phyloP scores from a whole-genome alignment of 2,888 invertebrate species.

The Stictocephala bisonia region DNA sequence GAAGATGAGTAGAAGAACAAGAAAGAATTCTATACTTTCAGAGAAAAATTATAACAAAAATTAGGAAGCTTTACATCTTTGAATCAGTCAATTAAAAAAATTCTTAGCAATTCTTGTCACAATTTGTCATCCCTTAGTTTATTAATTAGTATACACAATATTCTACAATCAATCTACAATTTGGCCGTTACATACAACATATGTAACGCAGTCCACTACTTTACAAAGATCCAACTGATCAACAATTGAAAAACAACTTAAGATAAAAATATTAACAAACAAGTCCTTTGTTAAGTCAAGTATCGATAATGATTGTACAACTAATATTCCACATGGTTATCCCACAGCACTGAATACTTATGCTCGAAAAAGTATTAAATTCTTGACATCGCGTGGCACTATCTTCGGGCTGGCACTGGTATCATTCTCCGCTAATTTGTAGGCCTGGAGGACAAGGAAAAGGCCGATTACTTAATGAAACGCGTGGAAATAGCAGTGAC shows the following conservation, averaged over 20 bases:
- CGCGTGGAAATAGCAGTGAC: constrained; percentile 46
- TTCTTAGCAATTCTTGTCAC: too few species aligned
- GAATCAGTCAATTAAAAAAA: too few species aligned
- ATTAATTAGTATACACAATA: constrained; percentile 4
- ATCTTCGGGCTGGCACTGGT: neutral
- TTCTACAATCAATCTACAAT: neutral
- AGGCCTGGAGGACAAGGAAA: constrained; percentile 49
- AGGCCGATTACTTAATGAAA: constrained; percentile 36
- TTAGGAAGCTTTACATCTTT: too few species aligned
- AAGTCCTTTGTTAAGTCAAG: constrained; percentile 15
- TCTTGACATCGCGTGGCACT: neutral
- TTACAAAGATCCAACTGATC: constrained; percentile 22
- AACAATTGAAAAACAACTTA: neutral
- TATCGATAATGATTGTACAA: constrained; percentile 29
- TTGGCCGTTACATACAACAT: constrained; percentile 1
- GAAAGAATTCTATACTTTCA: too few species aligned
- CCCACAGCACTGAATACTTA: constrained; percentile 33
- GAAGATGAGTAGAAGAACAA: too few species aligned
- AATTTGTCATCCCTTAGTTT: neutral
- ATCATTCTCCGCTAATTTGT: constrained; percentile 46
- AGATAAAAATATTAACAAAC: constrained; percentile 3
- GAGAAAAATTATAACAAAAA: too few species aligned
- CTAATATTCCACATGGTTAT: constrained; percentile 47
- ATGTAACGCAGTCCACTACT: constrained; percentile 20
- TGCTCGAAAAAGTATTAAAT: neutral